A percentile compares a stretch with the other conserved stretches of the same genome.
These are phyloP conservation scores for Camponotus floridanus DNA, from an alignment of 1,140 invertebrate species.

Conservation along the genomic window DNA sequence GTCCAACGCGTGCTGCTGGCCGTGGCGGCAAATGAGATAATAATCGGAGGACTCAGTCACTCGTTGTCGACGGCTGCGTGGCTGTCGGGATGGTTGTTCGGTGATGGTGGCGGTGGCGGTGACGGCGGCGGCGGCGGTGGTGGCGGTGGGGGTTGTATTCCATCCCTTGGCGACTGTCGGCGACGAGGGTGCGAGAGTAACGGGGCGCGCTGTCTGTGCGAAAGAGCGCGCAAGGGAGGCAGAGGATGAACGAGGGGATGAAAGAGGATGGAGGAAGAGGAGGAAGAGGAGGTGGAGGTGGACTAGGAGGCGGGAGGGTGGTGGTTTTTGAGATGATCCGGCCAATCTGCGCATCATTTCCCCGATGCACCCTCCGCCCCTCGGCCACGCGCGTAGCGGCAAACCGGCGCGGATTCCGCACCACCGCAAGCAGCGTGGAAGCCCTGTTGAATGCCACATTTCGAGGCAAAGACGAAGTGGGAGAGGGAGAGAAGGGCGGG, in stretches of 20 bases:
- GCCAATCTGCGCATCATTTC: constrained; percentile 87
- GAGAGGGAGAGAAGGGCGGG: constrained; percentile 19
- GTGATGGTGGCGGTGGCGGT: constrained; percentile 71
- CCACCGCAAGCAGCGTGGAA: constrained; percentile 77
- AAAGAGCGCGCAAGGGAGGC: constrained; percentile 58
- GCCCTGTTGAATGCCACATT: constrained; percentile 83
- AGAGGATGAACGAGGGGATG: constrained; percentile 33
- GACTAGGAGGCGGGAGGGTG: constrained; percentile 72
- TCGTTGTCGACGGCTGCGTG: constrained; percentile 75
- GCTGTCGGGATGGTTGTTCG: constrained; percentile 64
- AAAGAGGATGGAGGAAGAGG: constrained; percentile 48
- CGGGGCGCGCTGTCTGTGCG: constrained; percentile 34
- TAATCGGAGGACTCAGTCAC: constrained; percentile 83
- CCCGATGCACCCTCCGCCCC: constrained; percentile 73
- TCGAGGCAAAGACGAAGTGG: constrained; percentile 76
- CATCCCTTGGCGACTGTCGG: constrained; percentile 79
- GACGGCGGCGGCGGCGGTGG: constrained; percentile 75
- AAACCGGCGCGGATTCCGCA: constrained; percentile 79
- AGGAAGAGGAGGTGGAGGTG: constrained; percentile 65
- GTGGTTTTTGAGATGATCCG: constrained; percentile 86
- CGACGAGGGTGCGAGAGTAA: constrained; percentile 65
- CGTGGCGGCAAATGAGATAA: constrained; percentile 85
- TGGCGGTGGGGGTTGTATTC: constrained; percentile 81
- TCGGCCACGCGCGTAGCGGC: constrained; percentile 71
- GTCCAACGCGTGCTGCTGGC: constrained; percentile 72